Conservation (phyloP, 2,113 vertebrate species). For the Eulacestoma nigropectus region DNA sequence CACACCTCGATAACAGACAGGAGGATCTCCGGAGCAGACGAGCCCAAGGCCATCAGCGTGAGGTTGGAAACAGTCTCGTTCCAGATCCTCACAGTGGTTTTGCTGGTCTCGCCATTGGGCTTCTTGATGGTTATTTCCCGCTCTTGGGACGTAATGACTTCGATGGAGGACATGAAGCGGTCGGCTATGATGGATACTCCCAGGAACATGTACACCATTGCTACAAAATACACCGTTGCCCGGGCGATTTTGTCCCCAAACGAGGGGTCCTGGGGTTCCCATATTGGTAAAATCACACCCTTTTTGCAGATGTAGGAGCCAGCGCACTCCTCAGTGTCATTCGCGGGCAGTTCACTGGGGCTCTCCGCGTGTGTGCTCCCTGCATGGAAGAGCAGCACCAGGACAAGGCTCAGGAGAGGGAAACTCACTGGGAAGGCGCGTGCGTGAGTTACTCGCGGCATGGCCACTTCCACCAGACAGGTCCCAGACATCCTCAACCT, state of each 20-base stretch:
- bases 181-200: slow-evolving; percentile 97
- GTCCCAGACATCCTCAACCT: slow-evolving; percentile 46
- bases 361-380: neutral
- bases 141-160: slow-evolving; percentile 97
- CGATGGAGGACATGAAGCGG: slow-evolving; percentile 98
- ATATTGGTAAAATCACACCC: slow-evolving; percentile 90
- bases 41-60: slow-evolving; percentile 95
- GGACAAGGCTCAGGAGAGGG: slow-evolving; percentile 66
- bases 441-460: slow-evolving; percentile 60
- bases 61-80: slow-evolving; percentile 97
- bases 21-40: slow-evolving; percentile 93
- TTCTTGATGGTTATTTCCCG: slow-evolving; percentile 92
- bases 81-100: slow-evolving; percentile 92
- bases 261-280: slow-evolving; percentile 84
- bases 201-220: slow-evolving; percentile 92
- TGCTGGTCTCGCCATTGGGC: slow-evolving; percentile 88
- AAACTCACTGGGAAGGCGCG: slow-evolving; percentile 31
- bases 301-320: slow-evolving; percentile 82
- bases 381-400: slow-evolving; percentile 64
- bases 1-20: slow-evolving; percentile 96
- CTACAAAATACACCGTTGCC: slow-evolving; percentile 93
- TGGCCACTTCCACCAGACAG: slow-evolving; percentile 45
- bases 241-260: slow-evolving; percentile 90
- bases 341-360: slow-evolving; percentile 48
- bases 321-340: slow-evolving; percentile 69